A percentile compares a stretch with the other conserved stretches of the same genome.
Conservation (phyloP, 2,113 vertebrate genomes). For the Oryzias woworae region DNA sequence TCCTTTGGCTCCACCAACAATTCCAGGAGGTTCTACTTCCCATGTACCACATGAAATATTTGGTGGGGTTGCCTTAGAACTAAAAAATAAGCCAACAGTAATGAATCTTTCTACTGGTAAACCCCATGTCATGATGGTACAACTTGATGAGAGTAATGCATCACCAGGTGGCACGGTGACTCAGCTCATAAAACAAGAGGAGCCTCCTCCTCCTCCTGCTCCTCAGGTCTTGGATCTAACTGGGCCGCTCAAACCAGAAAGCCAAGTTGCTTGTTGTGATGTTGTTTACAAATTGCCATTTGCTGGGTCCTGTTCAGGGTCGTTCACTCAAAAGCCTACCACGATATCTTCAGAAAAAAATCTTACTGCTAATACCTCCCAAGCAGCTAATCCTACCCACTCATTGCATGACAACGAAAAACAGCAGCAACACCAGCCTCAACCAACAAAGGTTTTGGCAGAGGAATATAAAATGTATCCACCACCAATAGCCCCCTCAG, state of each 20-base stretch:
- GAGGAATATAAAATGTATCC: slow-evolving; percentile 84
- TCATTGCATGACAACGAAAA: slow-evolving; percentile 67
- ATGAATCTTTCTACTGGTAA: slow-evolving; percentile 83
- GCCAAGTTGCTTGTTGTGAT: slow-evolving; percentile 93
- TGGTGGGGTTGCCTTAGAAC: slow-evolving; percentile 81
- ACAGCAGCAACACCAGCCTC: slow-evolving; percentile 71
- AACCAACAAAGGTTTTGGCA: slow-evolving; percentile 64
- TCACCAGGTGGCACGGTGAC: slow-evolving; percentile 80
- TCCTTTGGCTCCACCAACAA: slow-evolving; percentile 74
- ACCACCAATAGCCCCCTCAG: slow-evolving; percentile 69
- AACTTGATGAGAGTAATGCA: slow-evolving; percentile 84
- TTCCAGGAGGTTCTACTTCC: slow-evolving; percentile 57
- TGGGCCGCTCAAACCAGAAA: slow-evolving; percentile 87
- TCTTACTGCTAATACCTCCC: slow-evolving; percentile 51
- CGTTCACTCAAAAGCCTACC: slow-evolving; percentile 84
- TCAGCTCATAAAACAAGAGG: slow-evolving; percentile 88
- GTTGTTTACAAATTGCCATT: slow-evolving; percentile 98
- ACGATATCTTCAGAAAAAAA: slow-evolving; percentile 81
- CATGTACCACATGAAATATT: slow-evolving; percentile 79
- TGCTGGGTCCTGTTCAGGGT: slow-evolving; percentile 85
- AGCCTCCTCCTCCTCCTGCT: slow-evolving; percentile 59
- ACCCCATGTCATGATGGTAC: slow-evolving; percentile 92
- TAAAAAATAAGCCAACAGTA: slow-evolving; percentile 85
- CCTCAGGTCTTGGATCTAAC: slow-evolving; percentile 90
- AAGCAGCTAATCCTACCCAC: slow-evolving; percentile 63